These are phyloP conservation scores for Leptinotarsa undecemlineata DNA, from an alignment of 1,140 invertebrate species.

Conservation along the genomic window DNA sequence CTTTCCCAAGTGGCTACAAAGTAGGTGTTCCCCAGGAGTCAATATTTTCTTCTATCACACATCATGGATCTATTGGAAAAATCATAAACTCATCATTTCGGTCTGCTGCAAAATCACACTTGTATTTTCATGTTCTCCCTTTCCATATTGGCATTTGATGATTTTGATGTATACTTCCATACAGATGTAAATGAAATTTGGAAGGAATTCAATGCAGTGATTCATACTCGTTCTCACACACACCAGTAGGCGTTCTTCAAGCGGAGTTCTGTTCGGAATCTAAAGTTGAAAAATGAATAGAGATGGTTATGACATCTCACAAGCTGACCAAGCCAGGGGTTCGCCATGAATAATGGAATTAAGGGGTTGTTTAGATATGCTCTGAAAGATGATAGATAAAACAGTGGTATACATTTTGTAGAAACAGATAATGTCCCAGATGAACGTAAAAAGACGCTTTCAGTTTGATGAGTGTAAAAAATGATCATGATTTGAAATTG, in stretches of 20 bases:
- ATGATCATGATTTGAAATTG: not conserved
- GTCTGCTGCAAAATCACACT: too few relatives aligned
- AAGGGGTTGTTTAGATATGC: not conserved
- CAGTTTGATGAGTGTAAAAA: not conserved
- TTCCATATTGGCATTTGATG: not conserved
- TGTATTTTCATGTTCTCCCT: too few relatives aligned
- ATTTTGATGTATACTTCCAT: not conserved
- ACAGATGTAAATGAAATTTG: constrained; percentile 1
- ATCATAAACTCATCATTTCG: too few relatives aligned
- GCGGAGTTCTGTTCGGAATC: not conserved
- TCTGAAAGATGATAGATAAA: not conserved
- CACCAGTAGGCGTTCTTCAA: not conserved
- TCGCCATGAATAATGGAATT: not conserved
- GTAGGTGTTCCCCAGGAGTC: too few relatives aligned
- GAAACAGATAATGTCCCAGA: not conserved
- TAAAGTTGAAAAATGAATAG: not conserved
- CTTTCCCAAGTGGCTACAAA: too few relatives aligned
- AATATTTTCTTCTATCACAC: too few relatives aligned
- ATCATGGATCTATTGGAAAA: too few relatives aligned
- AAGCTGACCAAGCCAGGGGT: not conserved
- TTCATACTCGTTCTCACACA: not conserved
- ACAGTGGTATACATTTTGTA: not conserved
- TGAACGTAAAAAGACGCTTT: not conserved
- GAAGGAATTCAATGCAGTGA: not conserved
- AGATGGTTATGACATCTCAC: not conserved